phyloP scores from a whole-genome alignment of 2,113 vertebrate species.

The Machaerirhynchus nigripectus region DNA sequence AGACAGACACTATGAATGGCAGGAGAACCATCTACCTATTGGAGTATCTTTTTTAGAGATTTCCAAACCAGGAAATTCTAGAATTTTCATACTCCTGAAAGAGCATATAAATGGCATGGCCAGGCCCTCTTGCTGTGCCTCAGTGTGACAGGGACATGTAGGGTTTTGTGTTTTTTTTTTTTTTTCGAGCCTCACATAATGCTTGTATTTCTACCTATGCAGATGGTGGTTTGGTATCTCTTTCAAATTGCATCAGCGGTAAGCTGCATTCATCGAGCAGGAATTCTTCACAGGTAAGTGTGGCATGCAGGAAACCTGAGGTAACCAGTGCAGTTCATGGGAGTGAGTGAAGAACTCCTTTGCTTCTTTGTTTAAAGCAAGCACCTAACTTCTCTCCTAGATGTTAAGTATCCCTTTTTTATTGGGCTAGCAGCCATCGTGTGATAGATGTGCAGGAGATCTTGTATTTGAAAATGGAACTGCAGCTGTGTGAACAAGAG shows the following conservation, averaged over 20 bases:
- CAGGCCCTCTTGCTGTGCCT: not conserved
- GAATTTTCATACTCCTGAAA: not conserved
- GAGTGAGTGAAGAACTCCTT: not conserved
- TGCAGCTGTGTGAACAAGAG: not conserved
- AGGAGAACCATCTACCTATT: not conserved
- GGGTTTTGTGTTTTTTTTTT: fast-evolving
- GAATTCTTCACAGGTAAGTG: conserved; percentile 91
- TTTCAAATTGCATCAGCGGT: conserved; percentile 96
- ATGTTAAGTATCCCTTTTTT: not conserved
- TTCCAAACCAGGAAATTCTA: not conserved
- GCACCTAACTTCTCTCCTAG: not conserved
- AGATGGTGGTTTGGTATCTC: conserved; percentile 98
- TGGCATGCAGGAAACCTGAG: not conserved
- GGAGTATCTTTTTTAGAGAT: not conserved
- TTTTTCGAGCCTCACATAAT: not conserved
- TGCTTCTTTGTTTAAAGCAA: not conserved
- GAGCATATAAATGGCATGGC: not conserved
- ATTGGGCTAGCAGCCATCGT: not conserved
- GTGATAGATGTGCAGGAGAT: not conserved
- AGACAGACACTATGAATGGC: not conserved
- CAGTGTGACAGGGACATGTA: fast-evolving
- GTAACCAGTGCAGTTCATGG: not conserved
- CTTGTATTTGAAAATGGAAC: not conserved
- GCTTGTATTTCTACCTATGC: conserved; percentile 17
- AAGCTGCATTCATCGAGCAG: conserved; percentile 94